Evolutionary conservation across 2,888 invertebrate species (phyloP), one percentile per base, ranked within the genome.

Genomic region (Drosophila subquinaria): DNA sequence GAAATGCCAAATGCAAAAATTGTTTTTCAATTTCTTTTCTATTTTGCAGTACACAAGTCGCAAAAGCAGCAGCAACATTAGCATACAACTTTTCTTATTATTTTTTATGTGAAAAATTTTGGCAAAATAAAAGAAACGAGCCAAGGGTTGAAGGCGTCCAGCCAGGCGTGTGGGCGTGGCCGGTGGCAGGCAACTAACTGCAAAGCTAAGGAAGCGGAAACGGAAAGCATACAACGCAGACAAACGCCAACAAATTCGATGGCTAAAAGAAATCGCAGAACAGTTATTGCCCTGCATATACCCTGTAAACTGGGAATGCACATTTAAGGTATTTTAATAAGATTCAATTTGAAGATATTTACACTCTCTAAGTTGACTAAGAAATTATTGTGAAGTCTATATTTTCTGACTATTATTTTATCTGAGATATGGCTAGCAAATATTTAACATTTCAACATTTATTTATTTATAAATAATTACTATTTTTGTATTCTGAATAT

Each of bases 21-120:
- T 84, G 87, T 83, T 84, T 87, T 81, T 77, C 84, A 84, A 84
- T 84, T 84, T 84, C 81, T 84, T 87, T 87, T 77, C 70, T 87
- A 73, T 75, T 81, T 62, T 69, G 57, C 73, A 81, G 81, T 74
- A 81, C 75, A 72, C 72, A 78, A 75, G 73, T 68, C 65, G 78
- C 69, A 69, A 71, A 55, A 64, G 63, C 57, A 48, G 53, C 59
- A 33, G 82, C 76, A 82, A 76, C 84, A 87, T 84, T 84, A 87
- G 87, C 84, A 84, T 84, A 84, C 84, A 86, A 86, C 86, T 86
- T 86, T 86, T 88, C 88, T 86, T 86, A 88, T 86, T 86, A 86
- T 88, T 86, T 86, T 86, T 86, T 83, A 86, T 86, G 86, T 81
- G 86, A 86, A 88, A 88, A 85, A 85, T 82, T 88, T 84, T 63